phyloP scores from a whole-genome alignment of 2,888 invertebrate species.

The Habrosyne pyritoides region DNA sequence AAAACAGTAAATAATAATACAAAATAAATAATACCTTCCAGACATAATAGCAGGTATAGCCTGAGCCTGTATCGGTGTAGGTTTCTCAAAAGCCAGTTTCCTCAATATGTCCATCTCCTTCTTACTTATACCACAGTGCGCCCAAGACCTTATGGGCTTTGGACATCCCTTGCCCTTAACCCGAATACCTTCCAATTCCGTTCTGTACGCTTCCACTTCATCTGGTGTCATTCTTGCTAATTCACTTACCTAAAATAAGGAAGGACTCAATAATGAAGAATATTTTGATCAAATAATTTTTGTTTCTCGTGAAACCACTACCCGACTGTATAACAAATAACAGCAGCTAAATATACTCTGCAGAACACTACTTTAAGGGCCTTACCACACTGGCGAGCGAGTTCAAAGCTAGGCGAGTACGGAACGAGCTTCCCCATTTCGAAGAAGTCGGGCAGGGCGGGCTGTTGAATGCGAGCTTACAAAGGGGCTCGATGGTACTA shows the following conservation, averaged over 20 bases:
- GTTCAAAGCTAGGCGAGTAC: too few species aligned
- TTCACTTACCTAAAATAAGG: constrained; percentile 92
- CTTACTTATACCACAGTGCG: constrained; percentile 98
- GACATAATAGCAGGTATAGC: constrained; percentile 99
- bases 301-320: too few species aligned
- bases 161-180: constrained; percentile 99
- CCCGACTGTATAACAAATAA: too few species aligned
- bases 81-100: constrained; percentile 96
- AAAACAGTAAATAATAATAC: neutral
- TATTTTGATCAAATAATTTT: too few species aligned
- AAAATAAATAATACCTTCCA: constrained; percentile 84
- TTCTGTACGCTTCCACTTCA: constrained; percentile 92
- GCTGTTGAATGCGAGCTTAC: too few species aligned
- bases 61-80: constrained; percentile 99
- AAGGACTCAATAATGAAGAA: neutral
- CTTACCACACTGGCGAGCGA: too few species aligned
- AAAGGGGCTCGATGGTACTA: too few species aligned
- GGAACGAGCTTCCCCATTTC: too few species aligned
- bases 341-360: too few species aligned
- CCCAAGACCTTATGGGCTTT: constrained; percentile 97
- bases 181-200: constrained; percentile 96
- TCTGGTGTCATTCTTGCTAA: constrained; percentile 94
- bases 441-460: too few species aligned
- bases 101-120: constrained; percentile 96
- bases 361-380: too few species aligned